A percentile compares a stretch with the other conserved stretches of the same genome.
These are phyloP conservation scores for Potorous gilbertii DNA, from an alignment of 2,797 vertebrate species.

Conservation along the genomic window DNA sequence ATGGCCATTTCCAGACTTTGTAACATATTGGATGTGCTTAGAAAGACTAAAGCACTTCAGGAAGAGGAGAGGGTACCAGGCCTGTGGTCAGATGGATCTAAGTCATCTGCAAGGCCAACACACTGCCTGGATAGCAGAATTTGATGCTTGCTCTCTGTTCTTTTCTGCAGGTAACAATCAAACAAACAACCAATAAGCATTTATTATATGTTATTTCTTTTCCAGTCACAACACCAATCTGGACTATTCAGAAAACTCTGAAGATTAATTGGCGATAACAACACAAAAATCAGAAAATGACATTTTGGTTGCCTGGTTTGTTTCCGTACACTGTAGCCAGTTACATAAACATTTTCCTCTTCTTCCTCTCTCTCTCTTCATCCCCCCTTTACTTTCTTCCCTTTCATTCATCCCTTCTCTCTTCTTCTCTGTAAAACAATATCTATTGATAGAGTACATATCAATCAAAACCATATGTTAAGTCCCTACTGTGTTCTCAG, in stretches of 20 bases:
- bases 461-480: constrained; percentile 2
- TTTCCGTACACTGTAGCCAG: neutral
- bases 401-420: neutral
- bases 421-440: neutral
- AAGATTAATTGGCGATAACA: neutral
- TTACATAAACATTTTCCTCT: neutral
- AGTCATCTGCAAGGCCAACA: too few species aligned
- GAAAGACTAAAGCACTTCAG: constrained; percentile 26
- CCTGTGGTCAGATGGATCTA: too few species aligned
- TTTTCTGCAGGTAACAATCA: too few species aligned
- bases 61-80: too few species aligned
- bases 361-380: too few species aligned
- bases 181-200: too few species aligned
- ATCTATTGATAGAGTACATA: neutral
- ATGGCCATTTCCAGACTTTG: neutral
- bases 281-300: neutral
- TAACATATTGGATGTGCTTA: constrained; percentile 32
- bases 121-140: too few species aligned
- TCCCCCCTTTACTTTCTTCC: neutral
- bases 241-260: neutral
- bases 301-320: neutral
- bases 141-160: too few species aligned
- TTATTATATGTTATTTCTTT: neutral
- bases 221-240: neutral
- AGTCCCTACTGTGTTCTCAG: neutral